These are phyloP conservation scores for Sericinus montela DNA, from an alignment of 2,888 invertebrate genomes.

Conservation along the genomic window DNA sequence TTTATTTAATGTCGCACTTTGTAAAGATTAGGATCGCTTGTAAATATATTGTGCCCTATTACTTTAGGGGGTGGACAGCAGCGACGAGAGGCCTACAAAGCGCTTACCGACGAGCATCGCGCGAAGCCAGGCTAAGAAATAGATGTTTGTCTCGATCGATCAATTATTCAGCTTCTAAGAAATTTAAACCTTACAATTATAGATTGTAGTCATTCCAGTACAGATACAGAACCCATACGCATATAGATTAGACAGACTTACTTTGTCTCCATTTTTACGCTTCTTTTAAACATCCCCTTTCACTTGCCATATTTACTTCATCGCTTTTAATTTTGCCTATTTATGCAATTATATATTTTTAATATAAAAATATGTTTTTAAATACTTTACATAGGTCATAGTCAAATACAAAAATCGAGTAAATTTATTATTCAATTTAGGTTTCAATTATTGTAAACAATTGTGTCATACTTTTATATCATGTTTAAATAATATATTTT, in stretches of 20 bases:
- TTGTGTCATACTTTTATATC: too few relatives aligned
- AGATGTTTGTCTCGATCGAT: conserved; percentile 60
- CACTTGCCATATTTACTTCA: neutral
- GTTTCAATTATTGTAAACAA: too few relatives aligned
- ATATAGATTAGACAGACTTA: too few relatives aligned
- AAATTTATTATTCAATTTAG: too few relatives aligned
- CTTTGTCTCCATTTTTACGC: neutral
- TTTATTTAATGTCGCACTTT: conserved; percentile 1
- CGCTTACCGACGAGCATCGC: conserved; percentile 67
- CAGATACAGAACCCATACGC: neutral
- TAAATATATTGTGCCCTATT: conserved; percentile 36
- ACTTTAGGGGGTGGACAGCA: conserved; percentile 66
- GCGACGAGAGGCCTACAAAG: conserved; percentile 60
- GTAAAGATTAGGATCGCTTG: conserved; percentile 17
- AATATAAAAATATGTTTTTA: too few relatives aligned
- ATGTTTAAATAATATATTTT: too few relatives aligned
- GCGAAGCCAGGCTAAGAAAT: conserved; percentile 71
- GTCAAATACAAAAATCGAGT: too few relatives aligned
- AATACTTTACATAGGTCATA: too few relatives aligned
- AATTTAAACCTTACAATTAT: conserved; percentile 12
- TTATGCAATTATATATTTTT: neutral
- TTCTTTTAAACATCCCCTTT: neutral
- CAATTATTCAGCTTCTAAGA: conserved; percentile 17
- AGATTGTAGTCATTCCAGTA: neutral
- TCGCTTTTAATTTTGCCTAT: neutral